These are phyloP conservation scores for Lethocerus indicus DNA, from an alignment of 1,140 invertebrate genomes.

Conservation along the genomic window DNA sequence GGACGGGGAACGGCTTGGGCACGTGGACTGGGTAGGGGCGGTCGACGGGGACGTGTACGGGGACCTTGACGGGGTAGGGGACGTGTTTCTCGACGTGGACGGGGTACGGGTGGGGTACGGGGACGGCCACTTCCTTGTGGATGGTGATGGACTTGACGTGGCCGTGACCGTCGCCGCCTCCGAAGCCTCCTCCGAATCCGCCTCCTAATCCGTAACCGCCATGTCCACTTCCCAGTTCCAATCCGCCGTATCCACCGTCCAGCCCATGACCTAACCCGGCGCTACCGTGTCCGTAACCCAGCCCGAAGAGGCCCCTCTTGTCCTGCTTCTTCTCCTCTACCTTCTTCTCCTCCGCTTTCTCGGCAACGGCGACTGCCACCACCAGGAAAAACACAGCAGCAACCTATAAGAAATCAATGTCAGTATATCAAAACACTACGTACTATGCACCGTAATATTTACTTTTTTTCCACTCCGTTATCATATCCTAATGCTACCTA, in stretches of 20 bases:
- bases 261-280: neutral
- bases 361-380: conserved; percentile 1
- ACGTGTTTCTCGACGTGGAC: conserved; percentile 37
- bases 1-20: conserved; percentile 31
- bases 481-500: too few species aligned
- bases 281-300: conserved; percentile 11
- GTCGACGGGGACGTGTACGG: conserved; percentile 36
- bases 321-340: conserved; percentile 12
- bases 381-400: conserved; percentile 7
- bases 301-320: conserved; percentile 10
- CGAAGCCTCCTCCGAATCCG: conserved; percentile 7
- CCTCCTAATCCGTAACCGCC: conserved; percentile 2
- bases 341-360: conserved; percentile 5
- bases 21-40: conserved; percentile 37
- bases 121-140: conserved; percentile 25
- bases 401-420: too few species aligned
- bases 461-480: too few species aligned
- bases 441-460: too few species aligned
- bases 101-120: conserved; percentile 19
- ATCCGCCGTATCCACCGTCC: conserved; percentile 4
- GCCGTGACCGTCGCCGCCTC: conserved; percentile 20
- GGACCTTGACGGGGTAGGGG: conserved; percentile 45
- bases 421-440: too few species aligned
- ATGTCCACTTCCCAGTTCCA: conserved; percentile 1
- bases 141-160: conserved; percentile 28